Conservation (phyloP, 2,888 invertebrate species). For the Epicampocera succincta region DNA sequence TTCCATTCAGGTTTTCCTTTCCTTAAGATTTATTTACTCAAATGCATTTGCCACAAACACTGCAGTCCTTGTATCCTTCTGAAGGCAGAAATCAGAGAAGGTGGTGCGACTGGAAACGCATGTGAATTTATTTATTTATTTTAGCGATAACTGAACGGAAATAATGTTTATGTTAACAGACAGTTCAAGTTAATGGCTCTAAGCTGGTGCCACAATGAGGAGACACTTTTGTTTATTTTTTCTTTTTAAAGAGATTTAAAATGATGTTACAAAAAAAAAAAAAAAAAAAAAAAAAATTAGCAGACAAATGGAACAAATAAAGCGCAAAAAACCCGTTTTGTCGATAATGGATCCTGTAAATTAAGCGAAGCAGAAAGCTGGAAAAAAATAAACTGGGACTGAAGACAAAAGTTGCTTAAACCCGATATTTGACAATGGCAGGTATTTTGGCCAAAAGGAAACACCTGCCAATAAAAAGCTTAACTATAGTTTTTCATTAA, state of each 20-base stretch:
- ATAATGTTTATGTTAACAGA: slow-evolving; percentile 54
- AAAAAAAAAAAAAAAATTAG: no score
- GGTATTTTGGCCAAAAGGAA: no score
- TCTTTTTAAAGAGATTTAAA: neutral
- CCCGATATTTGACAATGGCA: no score
- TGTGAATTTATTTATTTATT: slow-evolving; percentile 48
- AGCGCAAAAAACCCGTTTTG: no score
- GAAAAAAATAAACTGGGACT: no score
- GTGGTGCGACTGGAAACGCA: slow-evolving; percentile 21
- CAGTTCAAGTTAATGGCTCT: slow-evolving; percentile 62
- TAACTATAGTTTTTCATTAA: no score
- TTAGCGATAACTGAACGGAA: slow-evolving; percentile 47
- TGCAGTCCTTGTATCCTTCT: neutral
- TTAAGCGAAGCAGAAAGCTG: no score
- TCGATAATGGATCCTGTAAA: no score
- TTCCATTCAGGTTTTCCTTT: slow-evolving; percentile 29
- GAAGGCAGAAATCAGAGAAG: neutral
- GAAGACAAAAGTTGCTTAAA: no score
- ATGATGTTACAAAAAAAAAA: neutral
- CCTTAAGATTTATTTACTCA: slow-evolving; percentile 63
- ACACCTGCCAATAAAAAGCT: no score
- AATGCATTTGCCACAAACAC: slow-evolving; percentile 48
- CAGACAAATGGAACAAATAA: no score
- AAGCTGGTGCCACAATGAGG: slow-evolving; percentile 34
- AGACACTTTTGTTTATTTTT: no score